These are phyloP conservation scores for Stenopsyche tienmushanensis DNA, from an alignment of 1,140 invertebrate genomes.

Conservation along the genomic window DNA sequence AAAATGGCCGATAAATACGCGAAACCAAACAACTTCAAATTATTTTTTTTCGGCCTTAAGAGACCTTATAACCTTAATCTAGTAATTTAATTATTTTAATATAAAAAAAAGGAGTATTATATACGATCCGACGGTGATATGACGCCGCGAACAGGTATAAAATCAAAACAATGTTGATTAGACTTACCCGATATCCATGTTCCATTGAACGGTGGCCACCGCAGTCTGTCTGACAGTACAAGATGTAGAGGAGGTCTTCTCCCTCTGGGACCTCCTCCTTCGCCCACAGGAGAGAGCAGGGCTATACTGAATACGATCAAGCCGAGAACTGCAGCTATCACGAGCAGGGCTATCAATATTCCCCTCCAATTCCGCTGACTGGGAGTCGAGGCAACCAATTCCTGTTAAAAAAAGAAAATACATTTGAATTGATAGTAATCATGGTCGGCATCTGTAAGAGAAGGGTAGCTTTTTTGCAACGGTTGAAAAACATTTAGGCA, in stretches of 20 bases:
- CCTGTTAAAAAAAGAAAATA: slow-evolving; percentile 57
- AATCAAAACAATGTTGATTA: too few species aligned
- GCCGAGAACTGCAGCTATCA: slow-evolving; percentile 82
- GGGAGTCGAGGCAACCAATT: slow-evolving; percentile 77
- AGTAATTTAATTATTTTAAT: too few species aligned
- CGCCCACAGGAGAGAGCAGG: slow-evolving; percentile 74
- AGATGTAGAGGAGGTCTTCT: slow-evolving; percentile 66
- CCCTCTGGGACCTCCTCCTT: slow-evolving; percentile 66
- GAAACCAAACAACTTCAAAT: too few species aligned
- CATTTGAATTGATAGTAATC: too few species aligned
- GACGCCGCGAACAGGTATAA: too few species aligned
- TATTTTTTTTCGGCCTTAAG: too few species aligned
- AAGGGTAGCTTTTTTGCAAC: not conserved
- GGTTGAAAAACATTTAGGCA: too few species aligned
- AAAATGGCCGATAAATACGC: too few species aligned
- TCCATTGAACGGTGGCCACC: slow-evolving; percentile 69
- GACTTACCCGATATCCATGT: slow-evolving; percentile 78
- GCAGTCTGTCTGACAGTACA: slow-evolving; percentile 63
- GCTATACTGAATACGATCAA: slow-evolving; percentile 86
- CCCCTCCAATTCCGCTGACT: slow-evolving; percentile 87
- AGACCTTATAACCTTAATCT: too few species aligned
- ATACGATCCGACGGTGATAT: too few species aligned
- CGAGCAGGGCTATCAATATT: slow-evolving; percentile 84
- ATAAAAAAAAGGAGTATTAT: too few species aligned
- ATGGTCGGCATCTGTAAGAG: not conserved